Evolutionary conservation across 2,888 invertebrate genomes (phyloP).

Genomic region (Tinea semifulvella): DNA sequence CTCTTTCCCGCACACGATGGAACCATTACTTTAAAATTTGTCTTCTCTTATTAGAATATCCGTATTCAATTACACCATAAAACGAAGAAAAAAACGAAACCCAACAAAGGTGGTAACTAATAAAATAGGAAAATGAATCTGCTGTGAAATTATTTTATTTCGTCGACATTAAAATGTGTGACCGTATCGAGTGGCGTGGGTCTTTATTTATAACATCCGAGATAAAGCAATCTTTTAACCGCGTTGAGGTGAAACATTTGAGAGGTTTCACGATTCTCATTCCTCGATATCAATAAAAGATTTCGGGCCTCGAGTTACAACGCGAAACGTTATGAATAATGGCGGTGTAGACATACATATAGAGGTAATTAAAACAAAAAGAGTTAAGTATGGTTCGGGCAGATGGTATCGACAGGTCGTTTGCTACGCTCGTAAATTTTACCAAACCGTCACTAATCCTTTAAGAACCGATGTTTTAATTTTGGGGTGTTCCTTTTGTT

Average conservation of each 20-base stretch:
- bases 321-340: constrained; percentile 61
- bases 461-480: constrained; percentile 59
- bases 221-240: constrained; percentile 39
- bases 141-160: constrained; percentile 27
- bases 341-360: constrained; percentile 48
- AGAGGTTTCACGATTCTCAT: constrained; percentile 42
- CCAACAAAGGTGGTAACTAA: constrained; percentile 20
- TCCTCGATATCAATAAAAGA: constrained; percentile 58
- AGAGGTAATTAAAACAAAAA: constrained; percentile 55
- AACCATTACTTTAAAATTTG: too few species aligned
- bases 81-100: too few species aligned
- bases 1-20: too few species aligned
- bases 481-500: constrained; percentile 48
- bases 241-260: constrained; percentile 35
- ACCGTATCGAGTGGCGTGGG: constrained; percentile 25
- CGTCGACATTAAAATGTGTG: constrained; percentile 24
- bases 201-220: constrained; percentile 32
- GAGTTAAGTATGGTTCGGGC: constrained; percentile 54
- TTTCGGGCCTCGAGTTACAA: constrained; percentile 44
- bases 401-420: constrained; percentile 62
- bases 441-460: constrained; percentile 62
- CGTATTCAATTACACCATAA: too few species aligned
- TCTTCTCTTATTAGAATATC: too few species aligned
- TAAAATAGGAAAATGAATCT: constrained; percentile 34
- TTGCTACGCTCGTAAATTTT: constrained; percentile 65